Base-by-base conservation (phyloP, 2,888 invertebrate genomes). In the Megastigmus dorsalis region DNA sequence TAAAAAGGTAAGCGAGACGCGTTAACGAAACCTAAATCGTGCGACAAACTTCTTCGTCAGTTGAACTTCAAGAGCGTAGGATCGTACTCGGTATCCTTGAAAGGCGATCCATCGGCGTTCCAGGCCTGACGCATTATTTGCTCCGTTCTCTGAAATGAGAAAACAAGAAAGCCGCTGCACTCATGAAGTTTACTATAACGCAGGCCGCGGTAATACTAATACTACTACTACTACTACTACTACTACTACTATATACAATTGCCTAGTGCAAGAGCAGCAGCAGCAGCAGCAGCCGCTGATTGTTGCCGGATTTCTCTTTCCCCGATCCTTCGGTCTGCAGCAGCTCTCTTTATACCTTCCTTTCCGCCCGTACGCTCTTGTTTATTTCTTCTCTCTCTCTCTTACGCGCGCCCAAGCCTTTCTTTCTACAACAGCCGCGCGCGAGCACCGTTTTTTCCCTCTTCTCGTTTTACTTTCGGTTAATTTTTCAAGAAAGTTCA, bases 21-120 rank as follows among this genome's bases (percentile, higher is more conserved):
- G n/a, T n/a, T n/a, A n/a, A n/a, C n/a, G n/a, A n/a, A n/a, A n/a
- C n/a, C n/a, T n/a, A n/a, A n/a, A n/a, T n/a, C n/a, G n/a, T n/a
- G n/a, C n/a, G n/a, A n/a, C n/a, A n/a, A n/a, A n/a, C n/a, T n/a
- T n/a, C n/a, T n/a, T n/a, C n/a, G n/a, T 80, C 77, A 86, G 78
- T 85, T 82, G 69, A 88, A 88, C 65, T 89, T 84, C 1, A 91
- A 80, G 77, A 90, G 79, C 1, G 90, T 92, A 0, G 96, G 95
- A 89, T 97, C 95, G 89, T 93, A 96, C 6, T 93, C 92, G 82
- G 92, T 91, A n/a, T 95, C 96, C 84, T 91, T 91, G 84, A 97
- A 97, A 0, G 97, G 97, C 0, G 96, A 97, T 0, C 95, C 96
- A 33, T 95, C 93, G 0, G 91, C 92, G 87, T 96, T 91, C 96